Evolutionary conservation across 2,888 invertebrate species (phyloP).

Genomic region (Drosophila pegasa): DNA sequence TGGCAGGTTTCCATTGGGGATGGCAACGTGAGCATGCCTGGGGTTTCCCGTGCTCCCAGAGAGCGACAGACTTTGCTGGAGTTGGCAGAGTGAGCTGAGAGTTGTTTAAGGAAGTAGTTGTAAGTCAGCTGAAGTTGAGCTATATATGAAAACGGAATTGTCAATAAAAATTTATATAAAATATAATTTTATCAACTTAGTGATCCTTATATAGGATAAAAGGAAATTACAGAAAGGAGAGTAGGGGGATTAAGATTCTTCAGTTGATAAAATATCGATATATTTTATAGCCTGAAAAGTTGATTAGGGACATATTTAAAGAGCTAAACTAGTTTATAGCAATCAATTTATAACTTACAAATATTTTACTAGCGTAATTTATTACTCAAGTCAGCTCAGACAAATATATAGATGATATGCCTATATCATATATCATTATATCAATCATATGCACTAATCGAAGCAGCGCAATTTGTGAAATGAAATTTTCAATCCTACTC

Average conservation of each 20-base stretch:
- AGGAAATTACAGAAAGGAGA: no score
- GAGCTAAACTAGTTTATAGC: no score
- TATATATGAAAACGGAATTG: not conserved
- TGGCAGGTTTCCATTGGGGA: constrained; percentile 26
- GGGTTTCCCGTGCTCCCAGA: not conserved
- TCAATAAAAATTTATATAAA: not conserved
- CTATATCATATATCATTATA: not conserved
- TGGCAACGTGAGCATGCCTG: constrained; percentile 6
- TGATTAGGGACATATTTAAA: no score
- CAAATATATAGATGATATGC: not conserved
- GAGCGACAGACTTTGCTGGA: not conserved
- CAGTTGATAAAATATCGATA: no score
- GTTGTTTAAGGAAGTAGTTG: not conserved
- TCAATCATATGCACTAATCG: constrained; percentile 8
- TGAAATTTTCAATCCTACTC: not conserved
- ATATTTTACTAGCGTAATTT: not conserved
- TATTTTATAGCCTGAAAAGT: no score
- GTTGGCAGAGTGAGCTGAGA: not conserved
- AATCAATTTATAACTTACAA: not conserved
- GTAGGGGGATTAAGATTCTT: no score
- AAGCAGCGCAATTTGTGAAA: constrained; percentile 15
- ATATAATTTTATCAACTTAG: no score
- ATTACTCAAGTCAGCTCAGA: not conserved
- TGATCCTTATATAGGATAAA: no score
- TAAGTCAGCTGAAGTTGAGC: not conserved